Percentiles rank a stretch among this genome's conserved stretches.
phyloP scores from a whole-genome alignment of 2,888 invertebrate species.

The Hydrotaea diabolus region DNA sequence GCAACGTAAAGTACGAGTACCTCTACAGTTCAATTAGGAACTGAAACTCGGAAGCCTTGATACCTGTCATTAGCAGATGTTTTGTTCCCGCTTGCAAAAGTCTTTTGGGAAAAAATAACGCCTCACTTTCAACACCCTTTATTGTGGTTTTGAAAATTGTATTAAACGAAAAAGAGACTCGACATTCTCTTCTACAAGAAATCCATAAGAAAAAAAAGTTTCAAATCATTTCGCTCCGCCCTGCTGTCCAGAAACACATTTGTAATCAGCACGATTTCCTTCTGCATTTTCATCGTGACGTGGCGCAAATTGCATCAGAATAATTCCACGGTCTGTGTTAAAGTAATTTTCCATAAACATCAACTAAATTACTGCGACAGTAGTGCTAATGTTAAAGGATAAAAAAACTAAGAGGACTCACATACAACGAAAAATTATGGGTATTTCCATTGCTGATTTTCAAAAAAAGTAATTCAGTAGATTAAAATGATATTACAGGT shows the following conservation, averaged over 20 bases:
- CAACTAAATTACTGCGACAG: background rate
- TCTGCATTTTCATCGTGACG: conserved; percentile 11
- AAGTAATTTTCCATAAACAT: background rate
- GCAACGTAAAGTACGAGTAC: background rate
- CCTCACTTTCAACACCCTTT: background rate
- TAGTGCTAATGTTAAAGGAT: background rate
- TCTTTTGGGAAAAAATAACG: background rate
- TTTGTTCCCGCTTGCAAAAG: background rate
- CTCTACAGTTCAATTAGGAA: no score
- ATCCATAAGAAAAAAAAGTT: background rate
- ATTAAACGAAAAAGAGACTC: background rate
- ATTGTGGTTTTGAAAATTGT: background rate
- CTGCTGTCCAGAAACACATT: background rate
- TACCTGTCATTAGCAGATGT: conserved; percentile 5
- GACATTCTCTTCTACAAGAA: background rate
- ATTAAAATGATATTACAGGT: no score
- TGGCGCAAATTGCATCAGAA: conserved; percentile 1
- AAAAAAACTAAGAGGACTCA: background rate
- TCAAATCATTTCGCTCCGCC: background rate
- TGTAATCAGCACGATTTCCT: background rate
- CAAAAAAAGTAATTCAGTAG: no score
- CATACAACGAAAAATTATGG: no score
- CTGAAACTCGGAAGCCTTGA: background rate
- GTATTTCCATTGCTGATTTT: no score
- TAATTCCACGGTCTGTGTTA: conserved; percentile 19